Evolutionary conservation across 2,113 vertebrate genomes (phyloP), one percentile per base, ranked within the genome.

Genomic region (Poicephalus gulielmi): DNA sequence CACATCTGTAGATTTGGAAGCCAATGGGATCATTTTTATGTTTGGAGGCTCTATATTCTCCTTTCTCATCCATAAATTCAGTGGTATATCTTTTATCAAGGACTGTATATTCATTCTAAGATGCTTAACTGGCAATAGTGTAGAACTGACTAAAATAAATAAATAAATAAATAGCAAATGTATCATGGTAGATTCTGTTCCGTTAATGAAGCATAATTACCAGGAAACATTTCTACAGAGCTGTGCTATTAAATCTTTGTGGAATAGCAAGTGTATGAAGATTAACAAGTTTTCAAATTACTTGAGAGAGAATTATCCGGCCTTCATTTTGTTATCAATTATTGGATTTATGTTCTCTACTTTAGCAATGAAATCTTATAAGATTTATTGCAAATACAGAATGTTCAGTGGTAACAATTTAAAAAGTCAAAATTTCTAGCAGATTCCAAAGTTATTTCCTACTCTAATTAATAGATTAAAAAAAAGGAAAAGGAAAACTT

Each of bases 241-340:
- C 53, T 73, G 8, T 82, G 62, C 35, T 90, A 30, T 69, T 95
- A 80, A 74, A 76, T 80, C 63, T 71, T 63, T 19, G 10, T 69
- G 70, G n/a, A 90, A 53, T 73, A 88, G n/a, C 3, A 1, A 6
- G 43, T 57, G 35, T 52, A 92, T 63, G 47, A 89, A 52, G 84
- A 94, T 52, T 69, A 92, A 49, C 57, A 83, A 62, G 49, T 95
- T 85, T 91, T 67, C 78, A 70, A 69, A 92, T 95, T 64, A 79
- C 47, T 82, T 71, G 67, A 59, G 50, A 62, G 39, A 52, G 52
- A 68, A 79, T 79, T 87, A 73, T 41, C 49, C 82, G 52, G 27
- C 30, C 52, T 94, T 75, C 77, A 66, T 75, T 92, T 78, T 79
- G 46, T 57, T 91, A 47, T 88, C 62, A 90, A 0, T 79, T 87